Conservation (phyloP, 2,888 invertebrate genomes). For the Toxonevra muliebris region DNA sequence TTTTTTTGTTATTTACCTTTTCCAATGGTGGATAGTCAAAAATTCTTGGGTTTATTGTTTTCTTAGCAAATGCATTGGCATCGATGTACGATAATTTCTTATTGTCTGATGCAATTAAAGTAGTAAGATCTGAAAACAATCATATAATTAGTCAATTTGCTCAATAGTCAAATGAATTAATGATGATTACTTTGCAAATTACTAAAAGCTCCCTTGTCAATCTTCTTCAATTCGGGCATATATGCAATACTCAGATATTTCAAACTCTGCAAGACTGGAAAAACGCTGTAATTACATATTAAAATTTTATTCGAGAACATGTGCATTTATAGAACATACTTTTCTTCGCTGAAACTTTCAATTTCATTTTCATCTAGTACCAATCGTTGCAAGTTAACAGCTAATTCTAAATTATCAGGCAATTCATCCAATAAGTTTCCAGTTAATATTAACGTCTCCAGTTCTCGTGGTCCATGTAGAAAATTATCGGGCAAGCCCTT, state of each 20-base stretch:
- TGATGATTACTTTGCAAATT: conserved; percentile 65
- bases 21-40: conserved; percentile 74
- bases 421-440: conserved; percentile 72
- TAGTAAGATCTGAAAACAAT: conserved; percentile 64
- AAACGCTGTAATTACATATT: conserved; percentile 66
- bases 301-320: neutral
- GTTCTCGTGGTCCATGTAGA: conserved; percentile 73
- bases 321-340: conserved; percentile 49
- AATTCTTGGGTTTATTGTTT: conserved; percentile 66
- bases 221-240: conserved; percentile 70
- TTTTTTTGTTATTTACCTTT: conserved; percentile 65
- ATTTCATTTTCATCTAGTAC: conserved; percentile 79
- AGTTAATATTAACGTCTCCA: conserved; percentile 74
- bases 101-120: conserved; percentile 73
- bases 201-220: conserved; percentile 70
- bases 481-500: conserved; percentile 71
- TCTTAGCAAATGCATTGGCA: conserved; percentile 69
- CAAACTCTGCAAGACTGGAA: conserved; percentile 72
- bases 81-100: conserved; percentile 70
- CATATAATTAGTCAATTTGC: neutral
- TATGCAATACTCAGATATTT: conserved; percentile 75
- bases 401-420: conserved; percentile 71
- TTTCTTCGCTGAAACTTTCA: conserved; percentile 66
- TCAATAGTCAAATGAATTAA: neutral
- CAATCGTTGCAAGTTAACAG: conserved; percentile 70